Base-by-base conservation (phyloP, 2,888 invertebrate genomes). In the Tetheella fluctuosa region DNA sequence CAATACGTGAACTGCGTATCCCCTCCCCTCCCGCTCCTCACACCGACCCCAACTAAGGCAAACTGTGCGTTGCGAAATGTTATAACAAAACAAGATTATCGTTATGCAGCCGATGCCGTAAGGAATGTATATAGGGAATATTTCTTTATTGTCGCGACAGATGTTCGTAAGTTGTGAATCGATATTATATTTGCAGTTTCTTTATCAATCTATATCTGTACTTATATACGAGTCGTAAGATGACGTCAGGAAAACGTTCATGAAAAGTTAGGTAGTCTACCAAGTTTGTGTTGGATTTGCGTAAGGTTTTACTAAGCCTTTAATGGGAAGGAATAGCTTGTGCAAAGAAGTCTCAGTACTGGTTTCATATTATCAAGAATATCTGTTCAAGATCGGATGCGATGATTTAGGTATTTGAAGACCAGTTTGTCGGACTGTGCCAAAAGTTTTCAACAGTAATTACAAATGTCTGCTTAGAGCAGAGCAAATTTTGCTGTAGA, bases 1-100 rank as follows among this genome's bases (percentile, higher is more conserved):
- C 48, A 48, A 48, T 48, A 48, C 48, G 48, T 48, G 48, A 20
- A 48, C n/a, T 17, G 48, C 48, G 48, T 48, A 48, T 7, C 48
- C 20, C 48, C 15, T 2, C 48, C 2, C 48, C 8, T 8, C 8
- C 17, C 48, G 0, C 42, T 17, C 20, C 48, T 10, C 20, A 48
- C 48, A 17, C 48, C 48, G 20, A 15, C 42, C 42, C 42, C 42
- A 42, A 42, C 42, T 7, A 7, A 20, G 48, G 20, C 48, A 48
- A 48, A 48, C 48, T 48, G 7, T 20, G 39, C 39, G 48, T 48
- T 48, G 48, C 7, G 20, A 48, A 48, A 48, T 48, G 48, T 48
- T n/a, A 48, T 48, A 48, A 48, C 48, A 20, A 13, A 34, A 48
- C 48, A 7, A 48, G 20, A 48, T 48, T 48, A 48, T 48, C 17